Conservation (phyloP, 2,797 vertebrate species). For the Microctenopoma lineatum region DNA sequence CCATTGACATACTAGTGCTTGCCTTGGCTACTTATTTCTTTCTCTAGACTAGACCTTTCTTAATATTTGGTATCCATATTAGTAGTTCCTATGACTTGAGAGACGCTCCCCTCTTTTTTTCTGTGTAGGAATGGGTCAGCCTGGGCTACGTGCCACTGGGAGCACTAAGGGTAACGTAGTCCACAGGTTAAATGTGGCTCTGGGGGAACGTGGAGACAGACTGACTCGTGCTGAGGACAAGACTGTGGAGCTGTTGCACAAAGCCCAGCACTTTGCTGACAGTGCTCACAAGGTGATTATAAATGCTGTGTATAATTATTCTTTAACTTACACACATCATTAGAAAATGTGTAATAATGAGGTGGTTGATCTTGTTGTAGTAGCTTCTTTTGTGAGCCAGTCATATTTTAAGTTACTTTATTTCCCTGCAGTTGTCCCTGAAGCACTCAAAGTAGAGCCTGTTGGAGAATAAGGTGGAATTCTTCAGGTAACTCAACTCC, state of each 20-base stretch:
- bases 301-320: too few relatives aligned
- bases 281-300: constrained; percentile 89
- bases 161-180: constrained; percentile 88
- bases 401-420: not conserved
- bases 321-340: not conserved
- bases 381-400: not conserved
- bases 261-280: constrained; percentile 91
- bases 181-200: constrained; percentile 89
- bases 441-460: constrained; percentile 60
- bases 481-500: too few relatives aligned
- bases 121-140: constrained; percentile 78
- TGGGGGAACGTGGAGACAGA: constrained; percentile 89
- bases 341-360: not conserved
- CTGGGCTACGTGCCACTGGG: constrained; percentile 83
- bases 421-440: constrained; percentile 60
- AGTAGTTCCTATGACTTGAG: not conserved
- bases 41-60: not conserved
- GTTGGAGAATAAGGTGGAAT: constrained; percentile 5
- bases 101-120: not conserved
- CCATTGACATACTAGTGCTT: too few relatives aligned
- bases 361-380: not conserved
- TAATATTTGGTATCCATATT: not conserved
- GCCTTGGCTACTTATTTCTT: not conserved
- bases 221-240: constrained; percentile 88
- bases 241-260: constrained; percentile 88